Evolutionary conservation across 2,797 vertebrate species (phyloP), one percentile per base, ranked within the genome.

Genomic region (Toxotes lorentzi): DNA sequence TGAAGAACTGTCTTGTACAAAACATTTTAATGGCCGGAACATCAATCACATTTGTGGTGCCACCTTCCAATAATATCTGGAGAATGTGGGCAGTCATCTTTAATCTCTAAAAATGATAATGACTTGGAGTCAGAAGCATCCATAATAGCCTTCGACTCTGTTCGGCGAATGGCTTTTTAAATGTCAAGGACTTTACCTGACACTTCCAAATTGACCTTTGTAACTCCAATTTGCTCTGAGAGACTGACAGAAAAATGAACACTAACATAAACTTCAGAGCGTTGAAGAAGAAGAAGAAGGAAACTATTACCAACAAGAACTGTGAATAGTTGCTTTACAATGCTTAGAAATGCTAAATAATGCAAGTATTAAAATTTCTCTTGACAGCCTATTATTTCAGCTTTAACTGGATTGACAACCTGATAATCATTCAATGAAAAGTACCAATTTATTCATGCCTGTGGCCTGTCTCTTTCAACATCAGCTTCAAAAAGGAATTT

Each of bases 161-260:
- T 85, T 92, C 67, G 69, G 82, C 48, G 79, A 93, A 93, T 91
- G 88, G 88, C 92, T 92, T 93, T 95, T 94, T 77, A 95, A 96
- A 96, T 95, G 94, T 95, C 95, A 95, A 92, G 92, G 90, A 94
- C 92, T 92, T 93, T 89, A 92, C 90, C 91, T 91, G 91, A 93
- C 89, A 93, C 87, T 86, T 91, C 70, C 48, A 87, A 91, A 92
- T 87, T 94, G 92, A 94, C 93, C 94, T 94, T 94, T 94, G 83
- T 81, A 76, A 84, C 87, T 88, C 76, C 7, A 83, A 90, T 92
- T 83, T 90, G 86, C 88, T 89, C 82, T 27, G 79, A 80, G 82
- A 86, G 85, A 89, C 73, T 91, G 90, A 87, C 85, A 82, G 82
- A 91, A 89, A 86, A 89, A 89, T 78, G 62, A 91, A 81, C 62